These are phyloP conservation scores for Crotalus helleri DNA, from an alignment of 2,113 vertebrate genomes.

Conservation along the genomic window DNA sequence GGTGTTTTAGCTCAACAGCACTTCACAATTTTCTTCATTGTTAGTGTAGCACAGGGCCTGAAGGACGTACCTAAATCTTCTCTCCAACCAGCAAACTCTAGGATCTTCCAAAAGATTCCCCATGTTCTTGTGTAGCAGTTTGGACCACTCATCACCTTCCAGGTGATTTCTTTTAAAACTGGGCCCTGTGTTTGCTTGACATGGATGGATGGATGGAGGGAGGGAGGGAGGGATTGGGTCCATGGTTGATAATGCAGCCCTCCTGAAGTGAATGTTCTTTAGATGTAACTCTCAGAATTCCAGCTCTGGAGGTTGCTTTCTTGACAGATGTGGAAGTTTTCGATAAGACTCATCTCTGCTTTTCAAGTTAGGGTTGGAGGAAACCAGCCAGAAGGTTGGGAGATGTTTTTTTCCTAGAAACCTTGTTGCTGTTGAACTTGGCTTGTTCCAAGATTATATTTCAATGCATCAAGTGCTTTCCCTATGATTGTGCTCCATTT, in stretches of 20 bases:
- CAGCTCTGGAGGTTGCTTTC: background rate
- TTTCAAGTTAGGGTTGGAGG: background rate
- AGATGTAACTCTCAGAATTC: background rate
- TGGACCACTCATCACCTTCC: background rate
- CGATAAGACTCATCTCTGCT: slow-evolving; percentile 5
- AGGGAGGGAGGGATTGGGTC: background rate
- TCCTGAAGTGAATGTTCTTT: background rate
- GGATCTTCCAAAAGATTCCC: background rate
- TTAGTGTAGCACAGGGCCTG: slow-evolving; percentile 1
- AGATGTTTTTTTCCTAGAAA: slow-evolving; percentile 10
- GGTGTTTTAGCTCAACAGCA: slow-evolving; percentile 15
- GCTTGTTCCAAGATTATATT: slow-evolving; percentile 35
- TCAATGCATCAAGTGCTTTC: slow-evolving; percentile 29
- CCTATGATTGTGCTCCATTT: slow-evolving; percentile 25
- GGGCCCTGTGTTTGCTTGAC: background rate
- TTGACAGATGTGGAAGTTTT: background rate
- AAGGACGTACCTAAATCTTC: background rate
- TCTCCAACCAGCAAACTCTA: background rate
- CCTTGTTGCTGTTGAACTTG: slow-evolving; percentile 20
- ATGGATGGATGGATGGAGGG: background rate
- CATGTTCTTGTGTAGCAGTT: background rate
- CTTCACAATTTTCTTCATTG: slow-evolving; percentile 9
- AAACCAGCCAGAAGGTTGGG: slow-evolving; percentile 8
- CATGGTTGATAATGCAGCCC: background rate
- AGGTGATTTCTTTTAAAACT: background rate